phyloP scores from a whole-genome alignment of 1,140 invertebrate genomes.

The Heliconius congener region DNA sequence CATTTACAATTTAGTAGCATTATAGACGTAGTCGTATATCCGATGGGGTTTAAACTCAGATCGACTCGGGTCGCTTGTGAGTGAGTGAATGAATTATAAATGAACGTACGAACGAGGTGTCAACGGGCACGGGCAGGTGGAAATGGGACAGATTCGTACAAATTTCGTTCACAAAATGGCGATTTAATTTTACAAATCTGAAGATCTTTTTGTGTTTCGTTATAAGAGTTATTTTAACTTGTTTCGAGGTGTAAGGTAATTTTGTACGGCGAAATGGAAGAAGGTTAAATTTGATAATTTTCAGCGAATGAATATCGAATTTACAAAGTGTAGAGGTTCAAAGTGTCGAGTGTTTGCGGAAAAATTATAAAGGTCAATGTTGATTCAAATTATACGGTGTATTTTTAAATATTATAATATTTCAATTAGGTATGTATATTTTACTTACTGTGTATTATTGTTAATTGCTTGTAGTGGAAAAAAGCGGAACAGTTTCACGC shows the following conservation, averaged over 20 bases:
- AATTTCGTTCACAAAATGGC: constrained; percentile 31
- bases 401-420: neutral
- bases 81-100: constrained; percentile 61
- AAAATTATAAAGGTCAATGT: constrained; percentile 14
- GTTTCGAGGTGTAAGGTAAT: neutral
- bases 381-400: neutral
- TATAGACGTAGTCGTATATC: constrained; percentile 63
- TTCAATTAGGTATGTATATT: neutral
- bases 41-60: constrained; percentile 51
- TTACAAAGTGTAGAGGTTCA: neutral
- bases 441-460: neutral
- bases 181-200: constrained; percentile 28
- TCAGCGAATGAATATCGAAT: constrained; percentile 25
- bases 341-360: constrained; percentile 3
- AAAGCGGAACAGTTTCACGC: too few relatives aligned
- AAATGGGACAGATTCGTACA: constrained; percentile 42
- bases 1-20: constrained; percentile 74
- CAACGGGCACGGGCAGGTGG: constrained; percentile 45
- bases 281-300: constrained; percentile 41
- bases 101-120: constrained; percentile 46
- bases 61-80: constrained; percentile 46
- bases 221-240: constrained; percentile 16
- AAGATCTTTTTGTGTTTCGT: constrained; percentile 11
- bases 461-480: too few relatives aligned
- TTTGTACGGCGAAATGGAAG: constrained; percentile 9